Base-by-base conservation (phyloP, 2,113 vertebrate species). In the Aldabrachelys gigantea region DNA sequence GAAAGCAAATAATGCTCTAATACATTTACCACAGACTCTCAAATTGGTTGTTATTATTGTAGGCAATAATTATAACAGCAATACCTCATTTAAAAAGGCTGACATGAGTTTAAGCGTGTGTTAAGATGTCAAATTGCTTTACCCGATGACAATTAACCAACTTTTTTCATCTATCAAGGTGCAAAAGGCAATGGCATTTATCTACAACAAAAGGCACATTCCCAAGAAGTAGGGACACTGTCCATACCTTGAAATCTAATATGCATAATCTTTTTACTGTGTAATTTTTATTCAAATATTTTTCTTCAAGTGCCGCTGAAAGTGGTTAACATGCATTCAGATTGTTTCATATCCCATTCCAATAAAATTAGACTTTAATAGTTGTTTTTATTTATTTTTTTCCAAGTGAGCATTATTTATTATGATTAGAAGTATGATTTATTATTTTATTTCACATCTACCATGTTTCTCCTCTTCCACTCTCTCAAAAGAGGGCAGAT, bases 1-100 rank as follows among this genome's bases (percentile, higher is more conserved):
- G n/a, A 92, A 85, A 92, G 29, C 47, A 41, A 92, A 25, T 49
- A 96, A 95, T 90, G 41, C 31, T 81, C 14, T 84, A 92, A 96
- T 93, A 95, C 95, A 95, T 92, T 72, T 38, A 89, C 69, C 44
- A 59, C 10, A 86, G 65, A 90, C n/a, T 89, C 56, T 90, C 90
- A 93, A 50, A 84, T 91, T 91, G 24, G 27, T 87, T 57, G 91
- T 80, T 54, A 78, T 8, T 88, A 78, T 12, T 57, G 49, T 54
- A 89, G n/a, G 92, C 87, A 91, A 80, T 76, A 88, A 86, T 82
- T 72, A 94, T 80, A 95, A 69, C 24, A 65, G 82, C 24, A 97
- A 78, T 47, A 94, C 65, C 69, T 50, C 69, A 54, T 90, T 80
- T 6, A 75, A 0, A 87, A 92, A 95, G 11, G 69, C 19, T 53